Percentiles rank a stretch among this genome's conserved stretches.
Conservation (phyloP, 2,113 vertebrate species). For the Ardeotis arabs region DNA sequence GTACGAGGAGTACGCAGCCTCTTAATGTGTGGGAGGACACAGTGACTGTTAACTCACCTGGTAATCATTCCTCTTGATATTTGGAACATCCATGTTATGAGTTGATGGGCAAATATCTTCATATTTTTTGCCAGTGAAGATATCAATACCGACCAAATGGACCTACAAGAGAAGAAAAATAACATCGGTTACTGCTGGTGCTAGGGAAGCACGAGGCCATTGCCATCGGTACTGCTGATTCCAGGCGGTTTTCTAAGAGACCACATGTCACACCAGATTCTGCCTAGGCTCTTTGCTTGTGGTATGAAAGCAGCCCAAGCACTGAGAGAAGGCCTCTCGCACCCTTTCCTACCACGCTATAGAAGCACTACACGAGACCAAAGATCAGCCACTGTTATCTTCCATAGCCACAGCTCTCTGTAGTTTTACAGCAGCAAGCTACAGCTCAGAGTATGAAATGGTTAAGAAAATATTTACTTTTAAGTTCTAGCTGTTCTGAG, state of each 20-base stretch:
- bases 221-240: neutral
- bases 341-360: neutral
- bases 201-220: neutral
- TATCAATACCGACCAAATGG: slow-evolving; percentile 97
- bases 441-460: neutral
- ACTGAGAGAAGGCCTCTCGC: rapidly evolving
- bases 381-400: neutral
- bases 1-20: neutral
- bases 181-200: neutral
- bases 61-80: slow-evolving; percentile 95
- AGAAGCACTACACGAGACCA: neutral
- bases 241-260: neutral
- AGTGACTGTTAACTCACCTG: slow-evolving; percentile 79
- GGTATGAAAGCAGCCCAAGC: neutral
- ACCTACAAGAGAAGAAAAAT: slow-evolving; percentile 76
- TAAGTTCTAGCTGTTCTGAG: neutral
- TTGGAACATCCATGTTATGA: slow-evolving; percentile 99
- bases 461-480: neutral
- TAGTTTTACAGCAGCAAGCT: neutral
- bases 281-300: neutral
- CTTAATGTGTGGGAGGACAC: neutral
- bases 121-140: slow-evolving; percentile 97
- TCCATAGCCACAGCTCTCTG: neutral
- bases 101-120: slow-evolving; percentile 99
- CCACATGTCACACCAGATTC: neutral